Conservation (phyloP, 2,113 vertebrate genomes). For the Apistogramma diplotaenia region DNA sequence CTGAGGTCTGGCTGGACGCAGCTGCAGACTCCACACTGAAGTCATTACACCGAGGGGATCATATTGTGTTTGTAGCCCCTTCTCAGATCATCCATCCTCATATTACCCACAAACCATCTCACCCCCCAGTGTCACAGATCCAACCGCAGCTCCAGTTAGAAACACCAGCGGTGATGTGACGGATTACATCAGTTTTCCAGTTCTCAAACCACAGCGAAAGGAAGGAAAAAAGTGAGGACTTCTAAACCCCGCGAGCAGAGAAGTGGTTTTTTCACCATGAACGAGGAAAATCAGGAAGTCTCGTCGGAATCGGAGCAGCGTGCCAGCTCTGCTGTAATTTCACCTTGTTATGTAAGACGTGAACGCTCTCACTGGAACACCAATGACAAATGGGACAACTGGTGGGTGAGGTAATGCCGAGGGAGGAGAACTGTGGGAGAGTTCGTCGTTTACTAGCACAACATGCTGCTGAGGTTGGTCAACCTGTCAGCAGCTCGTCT, state of each 20-base stretch:
- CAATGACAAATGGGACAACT: neutral
- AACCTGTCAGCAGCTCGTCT: neutral
- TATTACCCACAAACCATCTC: neutral
- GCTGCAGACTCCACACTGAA: neutral
- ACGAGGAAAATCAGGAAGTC: neutral
- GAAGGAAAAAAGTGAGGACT: neutral
- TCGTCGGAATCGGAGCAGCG: neutral
- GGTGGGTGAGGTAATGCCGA: neutral
- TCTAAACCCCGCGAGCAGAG: neutral
- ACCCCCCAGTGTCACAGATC: neutral
- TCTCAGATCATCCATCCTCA: constrained; percentile 1
- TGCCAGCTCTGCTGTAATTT: neutral
- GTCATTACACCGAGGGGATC: neutral
- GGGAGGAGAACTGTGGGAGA: neutral
- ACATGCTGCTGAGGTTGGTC: neutral
- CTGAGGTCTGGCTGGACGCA: neutral
- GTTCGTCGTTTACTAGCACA: neutral
- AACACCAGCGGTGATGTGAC: constrained; percentile 45
- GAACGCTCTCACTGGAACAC: neutral
- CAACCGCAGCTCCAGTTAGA: constrained; percentile 25
- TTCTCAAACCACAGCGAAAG: constrained; percentile 34
- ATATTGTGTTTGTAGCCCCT: neutral
- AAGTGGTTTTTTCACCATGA: neutral
- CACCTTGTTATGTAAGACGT: neutral
- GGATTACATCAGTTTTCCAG: constrained; percentile 73